phyloP scores from a whole-genome alignment of 2,797 vertebrate species.

The Xenentodon cancila region DNA sequence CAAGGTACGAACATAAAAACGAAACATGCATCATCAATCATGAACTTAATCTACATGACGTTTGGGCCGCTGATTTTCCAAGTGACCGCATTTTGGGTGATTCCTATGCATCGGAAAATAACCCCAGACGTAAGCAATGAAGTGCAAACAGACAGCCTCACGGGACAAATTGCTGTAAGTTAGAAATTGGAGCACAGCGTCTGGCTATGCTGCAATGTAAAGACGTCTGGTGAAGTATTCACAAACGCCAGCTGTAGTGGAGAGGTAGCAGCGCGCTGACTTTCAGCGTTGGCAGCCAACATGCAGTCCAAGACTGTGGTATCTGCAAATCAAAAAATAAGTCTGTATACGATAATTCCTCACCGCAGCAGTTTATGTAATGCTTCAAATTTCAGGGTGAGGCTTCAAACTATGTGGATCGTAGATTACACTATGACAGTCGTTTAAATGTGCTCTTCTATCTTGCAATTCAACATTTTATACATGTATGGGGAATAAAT shows the following conservation, averaged over 20 bases:
- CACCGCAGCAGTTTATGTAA: slow-evolving; percentile 31
- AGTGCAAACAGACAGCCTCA: slow-evolving; percentile 52
- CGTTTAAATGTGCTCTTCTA: too few species aligned
- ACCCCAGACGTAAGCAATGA: slow-evolving; percentile 71
- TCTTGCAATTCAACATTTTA: too few species aligned
- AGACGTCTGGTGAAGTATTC: slow-evolving; percentile 69
- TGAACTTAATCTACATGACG: not conserved
- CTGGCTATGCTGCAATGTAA: slow-evolving; percentile 48
- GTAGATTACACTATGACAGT: too few species aligned
- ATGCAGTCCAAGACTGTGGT: slow-evolving; percentile 20
- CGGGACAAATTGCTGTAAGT: slow-evolving; percentile 59
- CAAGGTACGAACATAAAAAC: slow-evolving; percentile 85
- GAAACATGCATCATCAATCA: slow-evolving; percentile 1
- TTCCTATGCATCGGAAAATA: slow-evolving; percentile 35
- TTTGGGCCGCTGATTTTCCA: slow-evolving; percentile 16
- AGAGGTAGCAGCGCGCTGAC: slow-evolving; percentile 33
- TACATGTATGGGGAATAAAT: not conserved
- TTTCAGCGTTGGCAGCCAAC: slow-evolving; percentile 46
- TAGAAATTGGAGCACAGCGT: slow-evolving; percentile 49
- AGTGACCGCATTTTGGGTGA: slow-evolving; percentile 5
- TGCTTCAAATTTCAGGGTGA: slow-evolving; percentile 18
- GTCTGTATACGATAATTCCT: slow-evolving; percentile 26
- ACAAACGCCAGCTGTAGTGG: slow-evolving; percentile 45
- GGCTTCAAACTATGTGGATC: slow-evolving; percentile 1
- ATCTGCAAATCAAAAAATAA: slow-evolving; percentile 22